phyloP scores from a whole-genome alignment of 2,888 invertebrate genomes.

The Sabatieria punctata region DNA sequence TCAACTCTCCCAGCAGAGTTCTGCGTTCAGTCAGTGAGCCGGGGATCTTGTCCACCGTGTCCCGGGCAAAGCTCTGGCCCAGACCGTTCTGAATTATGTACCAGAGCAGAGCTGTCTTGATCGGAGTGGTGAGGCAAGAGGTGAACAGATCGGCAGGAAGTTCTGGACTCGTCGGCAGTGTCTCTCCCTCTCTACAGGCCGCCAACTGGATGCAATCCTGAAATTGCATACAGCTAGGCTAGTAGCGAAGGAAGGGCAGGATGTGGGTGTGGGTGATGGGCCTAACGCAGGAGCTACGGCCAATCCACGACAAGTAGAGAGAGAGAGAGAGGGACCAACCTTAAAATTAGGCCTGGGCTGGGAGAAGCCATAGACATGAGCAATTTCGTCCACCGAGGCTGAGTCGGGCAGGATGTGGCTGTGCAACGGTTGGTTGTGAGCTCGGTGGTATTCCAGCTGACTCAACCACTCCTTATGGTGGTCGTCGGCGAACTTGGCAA shows the following conservation, averaged over 20 bases:
- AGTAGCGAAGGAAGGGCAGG: too few relatives aligned
- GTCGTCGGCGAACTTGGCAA: slow-evolving; percentile 64
- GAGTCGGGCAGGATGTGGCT: too few relatives aligned
- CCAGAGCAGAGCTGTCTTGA: slow-evolving; percentile 46
- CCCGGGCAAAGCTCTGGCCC: not conserved
- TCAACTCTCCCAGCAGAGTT: slow-evolving; percentile 93
- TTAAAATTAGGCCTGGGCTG: too few relatives aligned
- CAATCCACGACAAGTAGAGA: too few relatives aligned
- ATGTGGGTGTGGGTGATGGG: too few relatives aligned
- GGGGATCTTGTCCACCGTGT: slow-evolving; percentile 53
- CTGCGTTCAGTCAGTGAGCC: slow-evolving; percentile 81
- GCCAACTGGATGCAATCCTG: slow-evolving; percentile 74
- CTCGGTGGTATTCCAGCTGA: slow-evolving; percentile 9
- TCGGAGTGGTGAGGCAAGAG: slow-evolving; percentile 90
- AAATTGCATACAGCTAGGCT: too few relatives aligned
- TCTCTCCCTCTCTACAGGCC: slow-evolving; percentile 80
- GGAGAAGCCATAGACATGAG: too few relatives aligned
- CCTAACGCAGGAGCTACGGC: too few relatives aligned
- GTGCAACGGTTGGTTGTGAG: too few relatives aligned
- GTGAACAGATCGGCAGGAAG: slow-evolving; percentile 94
- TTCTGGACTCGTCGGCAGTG: slow-evolving; percentile 88
- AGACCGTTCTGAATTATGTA: slow-evolving; percentile 13
- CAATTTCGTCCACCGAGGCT: too few relatives aligned
- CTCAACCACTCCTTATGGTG: slow-evolving; percentile 64
- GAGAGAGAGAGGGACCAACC: too few relatives aligned